phyloP scores from a whole-genome alignment of 2,797 vertebrate genomes.

The Pseudocheirus occidentalis region DNA sequence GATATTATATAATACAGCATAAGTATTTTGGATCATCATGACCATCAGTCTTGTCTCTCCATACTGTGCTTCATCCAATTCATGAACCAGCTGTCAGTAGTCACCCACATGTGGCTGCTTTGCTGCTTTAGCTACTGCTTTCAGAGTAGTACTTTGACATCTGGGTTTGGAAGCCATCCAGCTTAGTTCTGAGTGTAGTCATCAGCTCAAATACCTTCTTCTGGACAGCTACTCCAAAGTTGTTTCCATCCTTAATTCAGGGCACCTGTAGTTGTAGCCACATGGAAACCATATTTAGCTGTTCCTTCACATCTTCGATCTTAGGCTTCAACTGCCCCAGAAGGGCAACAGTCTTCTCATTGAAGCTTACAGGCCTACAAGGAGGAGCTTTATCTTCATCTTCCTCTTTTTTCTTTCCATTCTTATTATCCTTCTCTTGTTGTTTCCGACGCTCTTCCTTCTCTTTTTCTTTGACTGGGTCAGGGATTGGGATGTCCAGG shows the following conservation, averaged over 20 bases:
- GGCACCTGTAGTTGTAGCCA: conserved; percentile 95
- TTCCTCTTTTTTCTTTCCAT: conserved; percentile 90
- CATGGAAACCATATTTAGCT: conserved; percentile 91
- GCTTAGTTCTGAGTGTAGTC: conserved; percentile 90
- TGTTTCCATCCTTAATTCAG: conserved; percentile 93
- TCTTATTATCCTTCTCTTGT: conserved; percentile 80
- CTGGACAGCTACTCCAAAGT: conserved; percentile 96
- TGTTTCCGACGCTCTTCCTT: conserved; percentile 77
- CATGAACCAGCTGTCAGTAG: conserved; percentile 92
- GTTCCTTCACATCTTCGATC: conserved; percentile 92
- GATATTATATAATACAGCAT: conserved; percentile 91
- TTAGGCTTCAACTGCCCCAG: conserved; percentile 89
- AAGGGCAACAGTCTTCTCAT: conserved; percentile 89
- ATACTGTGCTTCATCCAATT: conserved; percentile 91
- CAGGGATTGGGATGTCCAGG: conserved; percentile 92
- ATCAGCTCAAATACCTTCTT: conserved; percentile 95
- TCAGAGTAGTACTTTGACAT: conserved; percentile 95
- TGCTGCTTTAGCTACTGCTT: conserved; percentile 92
- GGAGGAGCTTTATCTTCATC: conserved; percentile 91
- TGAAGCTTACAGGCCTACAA: conserved; percentile 91
- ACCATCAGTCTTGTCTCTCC: conserved; percentile 90
- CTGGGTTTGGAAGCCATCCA: conserved; percentile 92
- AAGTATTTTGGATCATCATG: conserved; percentile 90
- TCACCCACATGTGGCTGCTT: conserved; percentile 93
- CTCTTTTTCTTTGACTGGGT: conserved; percentile 88